phyloP scores from a whole-genome alignment of 2,113 vertebrate species.

The Carassius auratus region DNA sequence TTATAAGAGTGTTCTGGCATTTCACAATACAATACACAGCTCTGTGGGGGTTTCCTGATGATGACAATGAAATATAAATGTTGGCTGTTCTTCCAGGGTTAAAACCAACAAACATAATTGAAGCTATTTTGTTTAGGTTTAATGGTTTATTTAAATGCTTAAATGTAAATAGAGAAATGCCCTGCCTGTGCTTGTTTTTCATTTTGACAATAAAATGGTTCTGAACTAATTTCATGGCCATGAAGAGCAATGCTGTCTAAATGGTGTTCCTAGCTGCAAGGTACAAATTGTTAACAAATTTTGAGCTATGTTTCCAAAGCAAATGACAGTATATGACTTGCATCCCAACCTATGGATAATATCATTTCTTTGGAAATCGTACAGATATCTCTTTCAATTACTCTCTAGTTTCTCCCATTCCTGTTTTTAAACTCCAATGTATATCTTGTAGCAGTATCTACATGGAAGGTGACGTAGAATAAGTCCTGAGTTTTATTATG shows the following conservation, averaged over 20 bases:
- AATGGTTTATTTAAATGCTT: neutral
- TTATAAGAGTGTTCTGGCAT: neutral
- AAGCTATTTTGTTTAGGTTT: neutral
- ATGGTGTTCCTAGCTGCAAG: neutral
- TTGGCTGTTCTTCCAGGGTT: neutral
- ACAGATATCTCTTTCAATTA: neutral
- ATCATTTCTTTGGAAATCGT: neutral
- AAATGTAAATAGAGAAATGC: neutral
- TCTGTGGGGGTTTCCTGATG: neutral
- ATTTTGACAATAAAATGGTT: neutral
- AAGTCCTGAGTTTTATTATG: slow-evolving; percentile 42
- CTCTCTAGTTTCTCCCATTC: neutral
- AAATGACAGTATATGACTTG: neutral
- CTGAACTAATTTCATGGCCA: neutral
- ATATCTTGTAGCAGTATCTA: slow-evolving; percentile 23
- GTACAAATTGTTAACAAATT: neutral
- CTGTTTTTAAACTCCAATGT: slow-evolving; percentile 23
- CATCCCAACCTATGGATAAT: neutral
- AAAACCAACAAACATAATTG: slow-evolving; percentile 11
- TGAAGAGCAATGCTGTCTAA: neutral
- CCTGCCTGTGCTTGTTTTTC: neutral
- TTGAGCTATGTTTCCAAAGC: neutral
- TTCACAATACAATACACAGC: slow-evolving; percentile 12
- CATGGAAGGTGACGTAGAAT: slow-evolving; percentile 12
- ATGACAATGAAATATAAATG: neutral